Evolutionary conservation across 2,888 invertebrate genomes (phyloP).

Genomic region (Agriotes lineatus): DNA sequence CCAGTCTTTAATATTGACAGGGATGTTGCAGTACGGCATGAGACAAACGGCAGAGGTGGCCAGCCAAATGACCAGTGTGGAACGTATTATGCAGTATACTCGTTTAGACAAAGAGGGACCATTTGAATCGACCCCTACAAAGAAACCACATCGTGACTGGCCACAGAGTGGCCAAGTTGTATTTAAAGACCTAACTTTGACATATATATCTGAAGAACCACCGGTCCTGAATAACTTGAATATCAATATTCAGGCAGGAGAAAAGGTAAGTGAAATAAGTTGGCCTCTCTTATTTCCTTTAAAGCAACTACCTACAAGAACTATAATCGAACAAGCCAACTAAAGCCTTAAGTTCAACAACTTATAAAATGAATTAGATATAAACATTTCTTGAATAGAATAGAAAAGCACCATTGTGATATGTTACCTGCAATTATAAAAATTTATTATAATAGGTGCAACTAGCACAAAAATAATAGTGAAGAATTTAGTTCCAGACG

Average conservation of each 20-base stretch:
- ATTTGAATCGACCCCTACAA: conserved; percentile 70
- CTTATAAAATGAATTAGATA: too few species aligned
- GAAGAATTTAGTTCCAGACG: too few species aligned
- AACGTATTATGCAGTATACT: conserved; percentile 84
- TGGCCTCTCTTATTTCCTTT: too few species aligned
- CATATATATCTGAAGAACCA: conserved; percentile 73
- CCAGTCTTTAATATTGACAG: conserved; percentile 80
- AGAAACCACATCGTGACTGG: conserved; percentile 72
- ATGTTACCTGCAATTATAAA: too few species aligned
- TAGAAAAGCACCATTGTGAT: too few species aligned
- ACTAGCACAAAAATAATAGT: too few species aligned
- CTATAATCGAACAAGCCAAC: too few species aligned
- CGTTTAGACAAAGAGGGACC: conserved; percentile 79
- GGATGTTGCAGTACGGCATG: conserved; percentile 85
- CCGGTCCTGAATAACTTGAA: conserved; percentile 79
- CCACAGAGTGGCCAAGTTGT: conserved; percentile 72
- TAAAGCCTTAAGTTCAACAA: too few species aligned
- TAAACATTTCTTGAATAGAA: too few species aligned
- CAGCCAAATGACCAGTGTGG: conserved; percentile 86
- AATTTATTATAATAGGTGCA: too few species aligned
- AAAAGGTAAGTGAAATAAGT: conserved; percentile 78
- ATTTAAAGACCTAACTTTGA: conserved; percentile 73
- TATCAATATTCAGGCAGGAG: conserved; percentile 73
- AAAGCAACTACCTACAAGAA: too few species aligned
- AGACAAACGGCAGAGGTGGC: conserved; percentile 83